Conservation (phyloP, 2,113 vertebrate species). For the Cervus canadensis region DNA sequence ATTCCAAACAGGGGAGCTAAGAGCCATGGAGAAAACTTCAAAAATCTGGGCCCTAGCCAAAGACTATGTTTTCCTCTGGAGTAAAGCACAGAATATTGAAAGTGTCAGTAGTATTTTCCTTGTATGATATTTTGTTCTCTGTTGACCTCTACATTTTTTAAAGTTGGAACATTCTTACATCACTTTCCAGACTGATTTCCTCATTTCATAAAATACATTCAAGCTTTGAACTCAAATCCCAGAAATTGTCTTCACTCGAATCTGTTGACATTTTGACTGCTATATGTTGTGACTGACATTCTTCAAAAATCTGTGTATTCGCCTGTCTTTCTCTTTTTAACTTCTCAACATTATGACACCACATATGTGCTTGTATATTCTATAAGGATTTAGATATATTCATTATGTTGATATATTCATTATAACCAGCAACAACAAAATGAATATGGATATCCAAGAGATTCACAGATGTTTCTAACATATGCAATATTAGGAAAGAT, state of each 20-base stretch:
- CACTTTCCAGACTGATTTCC: not conserved
- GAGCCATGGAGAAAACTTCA: not conserved
- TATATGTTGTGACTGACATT: not conserved
- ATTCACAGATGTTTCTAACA: not conserved
- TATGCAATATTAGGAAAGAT: not conserved
- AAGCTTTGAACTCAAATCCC: not conserved
- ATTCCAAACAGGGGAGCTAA: not conserved
- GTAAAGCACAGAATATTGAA: not conserved
- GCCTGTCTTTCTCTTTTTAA: not conserved
- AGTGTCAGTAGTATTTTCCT: not conserved
- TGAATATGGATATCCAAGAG: not conserved
- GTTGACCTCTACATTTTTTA: not conserved
- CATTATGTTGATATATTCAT: not conserved
- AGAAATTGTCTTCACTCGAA: not conserved
- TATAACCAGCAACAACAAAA: not conserved
- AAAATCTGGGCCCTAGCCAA: not conserved
- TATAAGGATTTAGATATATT: not conserved
- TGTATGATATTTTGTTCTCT: not conserved
- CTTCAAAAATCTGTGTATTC: not conserved
- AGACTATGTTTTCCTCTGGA: not conserved
- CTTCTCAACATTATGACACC: not conserved
- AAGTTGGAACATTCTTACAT: not conserved
- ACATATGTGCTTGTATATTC: not conserved
- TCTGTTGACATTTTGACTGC: not conserved
- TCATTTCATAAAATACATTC: slow-evolving; percentile 9